Percentiles rank a stretch among this genome's conserved stretches.
Evolutionary conservation across 2,888 invertebrate genomes (phyloP).

Genomic region (Zhuqinia jingwanae): DNA sequence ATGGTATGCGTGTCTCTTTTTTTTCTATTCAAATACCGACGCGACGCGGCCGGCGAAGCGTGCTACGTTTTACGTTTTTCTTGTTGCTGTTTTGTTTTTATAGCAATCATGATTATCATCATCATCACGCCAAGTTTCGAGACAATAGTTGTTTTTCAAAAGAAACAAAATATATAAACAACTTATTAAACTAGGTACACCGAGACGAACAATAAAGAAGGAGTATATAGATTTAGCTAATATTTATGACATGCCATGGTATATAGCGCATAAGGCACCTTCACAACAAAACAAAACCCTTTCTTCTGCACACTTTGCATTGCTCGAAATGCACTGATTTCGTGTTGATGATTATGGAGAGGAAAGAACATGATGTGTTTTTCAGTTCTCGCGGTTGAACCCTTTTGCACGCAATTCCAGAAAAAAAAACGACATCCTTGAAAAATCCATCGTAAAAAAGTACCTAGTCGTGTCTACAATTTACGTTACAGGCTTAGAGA

Average conservation of each 20-base stretch:
- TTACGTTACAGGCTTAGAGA: background rate
- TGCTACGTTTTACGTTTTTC: background rate
- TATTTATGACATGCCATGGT: background rate
- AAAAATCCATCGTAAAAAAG: constrained; percentile 38
- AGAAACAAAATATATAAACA: background rate
- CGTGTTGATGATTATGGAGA: background rate
- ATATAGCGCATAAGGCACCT: too few relatives aligned
- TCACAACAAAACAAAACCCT: background rate
- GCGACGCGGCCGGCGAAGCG: background rate
- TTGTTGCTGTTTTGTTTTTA: background rate
- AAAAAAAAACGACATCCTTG: constrained; percentile 7
- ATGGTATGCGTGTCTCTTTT: background rate
- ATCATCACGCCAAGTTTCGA: background rate
- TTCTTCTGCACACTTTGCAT: background rate
- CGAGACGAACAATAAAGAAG: background rate
- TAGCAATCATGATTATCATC: background rate
- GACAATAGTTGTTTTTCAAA: background rate
- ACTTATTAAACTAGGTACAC: background rate
- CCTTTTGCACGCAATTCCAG: constrained; percentile 49
- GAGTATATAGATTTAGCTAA: background rate
- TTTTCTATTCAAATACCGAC: background rate
- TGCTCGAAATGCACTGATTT: too few relatives aligned
- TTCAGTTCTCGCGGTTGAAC: constrained; percentile 32
- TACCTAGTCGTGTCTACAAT: too few relatives aligned
- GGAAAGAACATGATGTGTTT: background rate